Percentiles rank a stretch among this genome's conserved stretches.
Conservation (phyloP, 2,888 invertebrate genomes). For the Cataglyphis rosenhaueri region DNA sequence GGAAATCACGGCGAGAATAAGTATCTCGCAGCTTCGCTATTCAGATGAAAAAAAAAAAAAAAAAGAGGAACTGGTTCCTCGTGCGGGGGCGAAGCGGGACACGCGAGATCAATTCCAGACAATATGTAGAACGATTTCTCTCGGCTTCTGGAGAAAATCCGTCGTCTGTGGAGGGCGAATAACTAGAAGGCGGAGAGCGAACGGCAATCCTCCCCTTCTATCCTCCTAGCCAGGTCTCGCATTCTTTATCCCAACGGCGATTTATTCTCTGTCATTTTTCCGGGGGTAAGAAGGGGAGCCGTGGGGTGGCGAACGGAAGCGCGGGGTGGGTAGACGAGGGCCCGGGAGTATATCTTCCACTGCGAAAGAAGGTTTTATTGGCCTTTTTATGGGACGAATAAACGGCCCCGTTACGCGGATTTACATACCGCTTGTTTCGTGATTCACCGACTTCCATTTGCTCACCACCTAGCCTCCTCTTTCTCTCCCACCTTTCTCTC, state of each 20-base stretch:
- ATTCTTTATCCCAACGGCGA: slow-evolving; percentile 78
- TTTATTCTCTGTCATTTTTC: slow-evolving; percentile 82
- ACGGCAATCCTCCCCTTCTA: slow-evolving; percentile 42
- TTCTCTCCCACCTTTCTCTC: background rate
- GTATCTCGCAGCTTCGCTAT: slow-evolving; percentile 16
- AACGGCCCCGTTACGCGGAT: slow-evolving; percentile 81
- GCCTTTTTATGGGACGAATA: slow-evolving; percentile 81
- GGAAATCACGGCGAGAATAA: slow-evolving; percentile 14
- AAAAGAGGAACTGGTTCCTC: background rate
- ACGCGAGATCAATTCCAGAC: slow-evolving; percentile 79
- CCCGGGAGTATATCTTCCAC: slow-evolving; percentile 65
- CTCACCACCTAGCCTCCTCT: slow-evolving; percentile 46
- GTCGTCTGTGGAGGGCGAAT: slow-evolving; percentile 61
- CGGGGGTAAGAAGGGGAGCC: slow-evolving; percentile 60
- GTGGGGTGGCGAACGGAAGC: slow-evolving; percentile 47
- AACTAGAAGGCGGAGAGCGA: slow-evolving; percentile 66
- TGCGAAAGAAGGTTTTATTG: slow-evolving; percentile 78
- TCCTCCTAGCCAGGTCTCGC: slow-evolving; percentile 55
- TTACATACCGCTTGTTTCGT: slow-evolving; percentile 80
- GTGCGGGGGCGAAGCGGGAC: slow-evolving; percentile 45
- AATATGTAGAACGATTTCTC: slow-evolving; percentile 82
- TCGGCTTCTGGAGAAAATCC: slow-evolving; percentile 72
- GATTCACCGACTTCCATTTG: slow-evolving; percentile 76
- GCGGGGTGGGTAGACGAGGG: slow-evolving; percentile 40
- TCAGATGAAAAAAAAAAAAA: slow-evolving; percentile 34